Percentiles rank a stretch among this genome's conserved stretches.
Conservation (phyloP, 2,797 vertebrate genomes). For the Rhincodon typus region DNA sequence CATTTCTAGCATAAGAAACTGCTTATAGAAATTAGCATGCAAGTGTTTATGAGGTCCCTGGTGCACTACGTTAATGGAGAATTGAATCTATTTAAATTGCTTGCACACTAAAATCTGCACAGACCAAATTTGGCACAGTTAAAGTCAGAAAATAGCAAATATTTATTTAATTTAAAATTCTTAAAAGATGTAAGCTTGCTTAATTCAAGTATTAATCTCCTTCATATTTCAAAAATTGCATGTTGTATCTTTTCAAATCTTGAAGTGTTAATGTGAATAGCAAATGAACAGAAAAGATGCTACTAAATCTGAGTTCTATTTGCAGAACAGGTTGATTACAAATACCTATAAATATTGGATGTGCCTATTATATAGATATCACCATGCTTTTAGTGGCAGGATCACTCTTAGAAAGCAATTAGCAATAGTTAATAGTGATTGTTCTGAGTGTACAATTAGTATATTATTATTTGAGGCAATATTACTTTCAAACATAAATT, state of each 20-base stretch:
- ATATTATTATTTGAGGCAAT: background rate
- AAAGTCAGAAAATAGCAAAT: background rate
- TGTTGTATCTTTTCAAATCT: background rate
- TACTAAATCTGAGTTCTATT: background rate
- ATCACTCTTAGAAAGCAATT: background rate
- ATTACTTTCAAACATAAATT: background rate
- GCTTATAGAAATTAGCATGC: background rate
- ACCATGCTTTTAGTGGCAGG: background rate
- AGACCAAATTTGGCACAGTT: background rate
- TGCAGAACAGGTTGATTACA: background rate
- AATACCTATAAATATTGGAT: background rate
- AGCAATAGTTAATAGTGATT: background rate
- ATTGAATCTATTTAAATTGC: background rate
- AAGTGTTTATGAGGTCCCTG: background rate
- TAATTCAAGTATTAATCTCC: slow-evolving; percentile 2
- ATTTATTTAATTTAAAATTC: slow-evolving; percentile 6
- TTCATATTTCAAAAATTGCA: background rate
- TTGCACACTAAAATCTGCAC: background rate
- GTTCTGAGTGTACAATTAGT: background rate
- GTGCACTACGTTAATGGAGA: background rate
- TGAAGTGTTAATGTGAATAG: background rate
- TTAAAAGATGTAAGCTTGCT: slow-evolving; percentile 20
- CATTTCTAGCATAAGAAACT: background rate
- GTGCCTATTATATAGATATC: background rate
- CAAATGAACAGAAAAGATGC: background rate